These are phyloP conservation scores for Chaenocephalus aceratus DNA, from an alignment of 2,113 vertebrate species.

Conservation along the genomic window DNA sequence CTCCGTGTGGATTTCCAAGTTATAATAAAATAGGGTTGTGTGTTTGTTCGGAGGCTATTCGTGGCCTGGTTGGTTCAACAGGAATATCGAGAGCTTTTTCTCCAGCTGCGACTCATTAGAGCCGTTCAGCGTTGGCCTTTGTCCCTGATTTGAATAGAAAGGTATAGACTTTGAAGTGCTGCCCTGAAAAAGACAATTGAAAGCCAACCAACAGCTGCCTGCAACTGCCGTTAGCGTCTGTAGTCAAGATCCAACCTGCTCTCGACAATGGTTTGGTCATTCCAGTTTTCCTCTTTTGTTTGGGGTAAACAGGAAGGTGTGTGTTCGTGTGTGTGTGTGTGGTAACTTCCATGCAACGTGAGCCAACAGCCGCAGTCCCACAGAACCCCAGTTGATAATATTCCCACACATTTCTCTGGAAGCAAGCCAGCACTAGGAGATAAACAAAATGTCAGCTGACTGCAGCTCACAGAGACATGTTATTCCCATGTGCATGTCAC, in stretches of 20 bases:
- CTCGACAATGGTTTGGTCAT: slow-evolving; percentile 42
- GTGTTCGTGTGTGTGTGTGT: no score
- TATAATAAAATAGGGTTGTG: background rate
- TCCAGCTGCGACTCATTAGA: slow-evolving; percentile 24
- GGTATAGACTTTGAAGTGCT: slow-evolving; percentile 20
- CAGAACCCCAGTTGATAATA: slow-evolving; percentile 1
- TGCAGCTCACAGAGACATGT: background rate
- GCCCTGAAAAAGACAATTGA: slow-evolving; percentile 32
- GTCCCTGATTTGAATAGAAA: slow-evolving; percentile 59
- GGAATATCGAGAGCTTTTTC: slow-evolving; percentile 37
- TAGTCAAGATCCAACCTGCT: slow-evolving; percentile 60
- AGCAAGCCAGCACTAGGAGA: slow-evolving; percentile 13
- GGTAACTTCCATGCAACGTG: background rate
- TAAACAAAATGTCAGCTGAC: slow-evolving; percentile 63
- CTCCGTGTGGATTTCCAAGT: background rate
- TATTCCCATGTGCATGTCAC: background rate
- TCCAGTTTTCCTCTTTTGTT: slow-evolving; percentile 72
- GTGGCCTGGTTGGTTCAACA: slow-evolving; percentile 31
- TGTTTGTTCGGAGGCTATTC: slow-evolving; percentile 35
- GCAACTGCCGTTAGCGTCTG: slow-evolving; percentile 9
- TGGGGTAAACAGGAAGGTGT: slow-evolving; percentile 37
- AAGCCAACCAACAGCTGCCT: slow-evolving; percentile 18
- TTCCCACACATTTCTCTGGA: slow-evolving; percentile 53
- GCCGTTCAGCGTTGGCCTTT: slow-evolving; percentile 51
- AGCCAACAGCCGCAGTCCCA: slow-evolving; percentile 17